A percentile compares a stretch with the other conserved stretches of the same genome.
Conservation (phyloP, 2,113 vertebrate species). For the Chiloscyllium plagiosum region DNA sequence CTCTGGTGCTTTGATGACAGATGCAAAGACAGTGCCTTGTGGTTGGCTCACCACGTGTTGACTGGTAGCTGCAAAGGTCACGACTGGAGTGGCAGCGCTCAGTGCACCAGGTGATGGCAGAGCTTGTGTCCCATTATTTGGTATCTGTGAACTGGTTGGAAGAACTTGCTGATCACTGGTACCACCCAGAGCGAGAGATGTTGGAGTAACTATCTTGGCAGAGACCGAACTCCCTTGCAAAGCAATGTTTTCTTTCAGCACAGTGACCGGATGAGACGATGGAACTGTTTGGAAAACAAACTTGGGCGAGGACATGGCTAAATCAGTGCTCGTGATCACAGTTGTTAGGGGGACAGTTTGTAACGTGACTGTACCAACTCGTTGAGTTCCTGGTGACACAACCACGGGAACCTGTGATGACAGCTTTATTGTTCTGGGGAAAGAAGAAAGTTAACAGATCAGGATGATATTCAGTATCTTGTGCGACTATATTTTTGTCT, state of each 20-base stretch:
- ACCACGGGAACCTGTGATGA: slow-evolving; percentile 68
- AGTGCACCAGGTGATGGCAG: slow-evolving; percentile 56
- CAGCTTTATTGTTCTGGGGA: slow-evolving; percentile 59
- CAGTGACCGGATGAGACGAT: slow-evolving; percentile 64
- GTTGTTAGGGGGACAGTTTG: slow-evolving; percentile 74
- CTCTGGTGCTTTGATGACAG: slow-evolving; percentile 72
- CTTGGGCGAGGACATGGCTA: slow-evolving; percentile 55
- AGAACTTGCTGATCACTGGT: slow-evolving; percentile 63
- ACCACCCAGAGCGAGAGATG: slow-evolving; percentile 56
- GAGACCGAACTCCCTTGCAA: slow-evolving; percentile 59
- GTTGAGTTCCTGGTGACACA: slow-evolving; percentile 63
- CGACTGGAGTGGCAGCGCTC: slow-evolving; percentile 52
- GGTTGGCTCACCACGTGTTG: slow-evolving; percentile 64
- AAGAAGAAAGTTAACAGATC: slow-evolving; percentile 41
- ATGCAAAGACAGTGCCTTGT: slow-evolving; percentile 65
- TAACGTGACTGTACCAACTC: slow-evolving; percentile 67
- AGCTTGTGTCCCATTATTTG: slow-evolving; percentile 59
- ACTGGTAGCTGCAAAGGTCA: slow-evolving; percentile 61
- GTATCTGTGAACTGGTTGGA: slow-evolving; percentile 55
- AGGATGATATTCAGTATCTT: neutral
- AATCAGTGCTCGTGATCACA: slow-evolving; percentile 68
- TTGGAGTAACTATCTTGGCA: slow-evolving; percentile 55
- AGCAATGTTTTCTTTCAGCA: slow-evolving; percentile 71
- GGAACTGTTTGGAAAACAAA: slow-evolving; percentile 75
- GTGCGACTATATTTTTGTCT: neutral